Evolutionary conservation across 1,140 invertebrate genomes (phyloP).

Genomic region (Scaptomyza graminum): DNA sequence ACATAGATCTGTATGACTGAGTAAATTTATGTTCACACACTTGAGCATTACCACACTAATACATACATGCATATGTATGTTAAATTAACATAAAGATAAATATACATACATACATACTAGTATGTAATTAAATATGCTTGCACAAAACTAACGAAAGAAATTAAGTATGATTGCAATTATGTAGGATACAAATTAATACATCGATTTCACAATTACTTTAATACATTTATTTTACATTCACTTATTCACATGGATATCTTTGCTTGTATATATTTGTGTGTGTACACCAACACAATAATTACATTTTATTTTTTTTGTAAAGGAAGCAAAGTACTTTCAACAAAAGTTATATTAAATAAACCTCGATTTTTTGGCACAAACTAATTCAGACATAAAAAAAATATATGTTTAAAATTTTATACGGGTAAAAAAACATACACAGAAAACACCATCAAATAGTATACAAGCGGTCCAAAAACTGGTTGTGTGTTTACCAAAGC

Average conservation of each 20-base stretch:
- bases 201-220: not conserved
- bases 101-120: constrained; percentile 9
- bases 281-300: not conserved
- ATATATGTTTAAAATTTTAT: constrained; percentile 16
- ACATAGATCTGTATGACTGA: constrained; percentile 3
- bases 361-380: constrained; percentile 18
- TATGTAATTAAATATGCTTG: not conserved
- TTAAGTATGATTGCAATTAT: not conserved
- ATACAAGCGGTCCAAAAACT: constrained; percentile 17
- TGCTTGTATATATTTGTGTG: not conserved
- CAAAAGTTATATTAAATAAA: not conserved
- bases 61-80: not conserved
- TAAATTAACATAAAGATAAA: not conserved
- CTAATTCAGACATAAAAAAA: constrained; percentile 4
- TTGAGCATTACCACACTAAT: not conserved
- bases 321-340: not conserved
- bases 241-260: not conserved
- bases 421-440: constrained; percentile 14
- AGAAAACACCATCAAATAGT: constrained; percentile 24
- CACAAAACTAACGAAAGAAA: constrained; percentile 3
- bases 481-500: constrained; percentile 29
- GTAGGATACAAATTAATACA: constrained; percentile 4
- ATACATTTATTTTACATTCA: not conserved
- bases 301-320: not conserved
- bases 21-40: constrained; percentile 6